Evolutionary conservation across 2,888 invertebrate species (phyloP).

Genomic region (Agelastica alni): DNA sequence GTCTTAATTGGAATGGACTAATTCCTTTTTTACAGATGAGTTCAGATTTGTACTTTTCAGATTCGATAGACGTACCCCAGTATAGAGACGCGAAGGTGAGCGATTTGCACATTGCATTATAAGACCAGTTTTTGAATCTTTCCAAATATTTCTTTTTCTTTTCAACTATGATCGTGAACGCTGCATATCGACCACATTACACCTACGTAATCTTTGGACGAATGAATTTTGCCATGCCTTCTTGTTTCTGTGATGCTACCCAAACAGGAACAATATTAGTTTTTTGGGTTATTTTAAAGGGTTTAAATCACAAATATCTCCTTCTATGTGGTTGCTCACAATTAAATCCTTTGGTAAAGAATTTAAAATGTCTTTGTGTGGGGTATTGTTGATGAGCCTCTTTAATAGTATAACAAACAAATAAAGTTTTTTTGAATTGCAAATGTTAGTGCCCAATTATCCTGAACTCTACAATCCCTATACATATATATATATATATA

Average conservation of each 20-base stretch:
- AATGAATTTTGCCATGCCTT: slow-evolving; percentile 86
- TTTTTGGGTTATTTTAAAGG: slow-evolving; percentile 72
- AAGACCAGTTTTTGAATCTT: slow-evolving; percentile 94
- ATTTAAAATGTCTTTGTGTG: slow-evolving; percentile 78
- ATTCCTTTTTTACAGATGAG: too few relatives aligned
- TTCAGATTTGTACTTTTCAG: too few relatives aligned
- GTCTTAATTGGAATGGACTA: too few relatives aligned
- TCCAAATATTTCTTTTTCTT: slow-evolving; percentile 82
- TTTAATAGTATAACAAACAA: slow-evolving; percentile 81
- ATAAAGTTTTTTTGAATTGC: slow-evolving; percentile 83
- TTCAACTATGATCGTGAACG: slow-evolving; percentile 90
- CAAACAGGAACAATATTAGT: slow-evolving; percentile 88
- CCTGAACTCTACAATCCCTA: slow-evolving; percentile 84
- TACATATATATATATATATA: too few relatives aligned
- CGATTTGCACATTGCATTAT: too few relatives aligned
- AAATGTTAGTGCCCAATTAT: slow-evolving; percentile 89
- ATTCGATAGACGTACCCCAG: too few relatives aligned
- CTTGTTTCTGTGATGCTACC: slow-evolving; percentile 84
- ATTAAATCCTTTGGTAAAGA: slow-evolving; percentile 75
- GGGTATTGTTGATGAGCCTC: slow-evolving; percentile 76
- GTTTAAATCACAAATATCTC: slow-evolving; percentile 82
- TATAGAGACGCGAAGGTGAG: too few relatives aligned
- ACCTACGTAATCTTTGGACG: slow-evolving; percentile 83
- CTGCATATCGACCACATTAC: slow-evolving; percentile 96
- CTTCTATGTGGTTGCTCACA: slow-evolving; percentile 71